Evolutionary conservation across 2,113 vertebrate species (phyloP).

Genomic region (Chaetodon auriga): DNA sequence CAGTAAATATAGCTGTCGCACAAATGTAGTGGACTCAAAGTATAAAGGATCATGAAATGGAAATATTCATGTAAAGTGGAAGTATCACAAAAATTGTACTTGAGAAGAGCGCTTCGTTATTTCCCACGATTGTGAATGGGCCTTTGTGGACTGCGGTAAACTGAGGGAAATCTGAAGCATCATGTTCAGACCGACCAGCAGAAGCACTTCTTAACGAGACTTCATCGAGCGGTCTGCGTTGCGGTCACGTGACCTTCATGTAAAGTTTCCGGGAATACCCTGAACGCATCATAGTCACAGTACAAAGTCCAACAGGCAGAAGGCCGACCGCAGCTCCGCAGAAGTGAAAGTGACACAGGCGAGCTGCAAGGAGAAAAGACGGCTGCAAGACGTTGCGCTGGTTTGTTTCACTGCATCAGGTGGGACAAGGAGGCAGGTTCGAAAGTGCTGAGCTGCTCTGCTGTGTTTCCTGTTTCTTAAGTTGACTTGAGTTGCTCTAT

Average conservation of each 20-base stretch:
- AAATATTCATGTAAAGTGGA: not conserved
- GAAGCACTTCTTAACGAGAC: too few relatives aligned
- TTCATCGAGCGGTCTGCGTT: not conserved
- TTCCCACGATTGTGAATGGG: not conserved
- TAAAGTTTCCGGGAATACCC: constrained; percentile 19
- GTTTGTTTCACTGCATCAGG: fast-evolving
- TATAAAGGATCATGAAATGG: not conserved
- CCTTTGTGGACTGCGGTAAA: too few relatives aligned
- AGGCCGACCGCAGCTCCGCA: fast-evolving
- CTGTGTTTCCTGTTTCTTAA: constrained; percentile 38
- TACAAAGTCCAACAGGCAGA: too few relatives aligned
- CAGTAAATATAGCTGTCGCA: not conserved
- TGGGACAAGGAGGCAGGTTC: not conserved
- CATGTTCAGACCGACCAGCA: too few relatives aligned
- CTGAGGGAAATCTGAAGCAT: not conserved
- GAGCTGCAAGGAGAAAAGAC: fast-evolving
- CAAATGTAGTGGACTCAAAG: too few relatives aligned
- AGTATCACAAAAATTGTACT: not conserved
- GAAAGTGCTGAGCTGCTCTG: too few relatives aligned
- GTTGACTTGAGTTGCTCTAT: constrained; percentile 14
- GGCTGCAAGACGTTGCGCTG: not conserved
- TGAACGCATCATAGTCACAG: constrained; percentile 28
- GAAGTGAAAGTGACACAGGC: constrained; percentile 47
- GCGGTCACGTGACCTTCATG: not conserved
- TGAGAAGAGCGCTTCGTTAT: not conserved